A percentile compares a stretch with the other conserved stretches of the same genome.
Evolutionary conservation across 2,113 vertebrate species (phyloP).

Genomic region (Sigmodon hispidus): DNA sequence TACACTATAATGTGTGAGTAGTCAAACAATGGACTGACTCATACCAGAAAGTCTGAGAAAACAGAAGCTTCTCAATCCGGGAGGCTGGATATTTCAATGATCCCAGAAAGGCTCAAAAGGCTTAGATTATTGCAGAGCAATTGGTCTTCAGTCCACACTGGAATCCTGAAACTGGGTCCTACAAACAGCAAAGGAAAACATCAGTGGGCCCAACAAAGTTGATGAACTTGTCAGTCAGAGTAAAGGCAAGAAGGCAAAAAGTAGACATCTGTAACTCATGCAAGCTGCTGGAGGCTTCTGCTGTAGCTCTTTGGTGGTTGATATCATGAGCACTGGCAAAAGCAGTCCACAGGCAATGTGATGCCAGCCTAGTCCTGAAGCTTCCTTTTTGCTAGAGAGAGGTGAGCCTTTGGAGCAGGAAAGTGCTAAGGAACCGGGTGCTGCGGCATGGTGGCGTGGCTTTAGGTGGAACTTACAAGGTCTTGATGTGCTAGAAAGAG

Average conservation of each 20-base stretch:
- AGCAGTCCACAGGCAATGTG: not conserved
- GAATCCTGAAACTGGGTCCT: not conserved
- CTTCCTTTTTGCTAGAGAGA: not conserved
- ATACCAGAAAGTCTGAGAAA: not conserved
- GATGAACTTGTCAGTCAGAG: not conserved
- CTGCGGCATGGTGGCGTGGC: not conserved
- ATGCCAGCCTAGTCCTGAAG: not conserved
- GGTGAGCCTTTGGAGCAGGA: not conserved
- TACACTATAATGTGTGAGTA: not conserved
- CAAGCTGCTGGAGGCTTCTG: not conserved
- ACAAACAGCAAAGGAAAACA: not conserved
- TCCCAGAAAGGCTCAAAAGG: not conserved
- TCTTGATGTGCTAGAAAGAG: not conserved
- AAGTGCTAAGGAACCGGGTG: not conserved
- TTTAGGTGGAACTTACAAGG: not conserved
- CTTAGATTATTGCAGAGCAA: not conserved
- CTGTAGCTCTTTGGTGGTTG: not conserved
- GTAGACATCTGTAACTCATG: not conserved
- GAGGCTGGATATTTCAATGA: not conserved
- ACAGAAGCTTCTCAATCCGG: not conserved
- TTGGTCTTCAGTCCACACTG: not conserved
- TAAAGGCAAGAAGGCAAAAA: not conserved
- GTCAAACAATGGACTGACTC: too few species aligned
- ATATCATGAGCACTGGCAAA: not conserved
- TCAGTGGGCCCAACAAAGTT: not conserved